Evolutionary conservation across 2,888 invertebrate species (phyloP).

Genomic region (Crocallis elinguaria): DNA sequence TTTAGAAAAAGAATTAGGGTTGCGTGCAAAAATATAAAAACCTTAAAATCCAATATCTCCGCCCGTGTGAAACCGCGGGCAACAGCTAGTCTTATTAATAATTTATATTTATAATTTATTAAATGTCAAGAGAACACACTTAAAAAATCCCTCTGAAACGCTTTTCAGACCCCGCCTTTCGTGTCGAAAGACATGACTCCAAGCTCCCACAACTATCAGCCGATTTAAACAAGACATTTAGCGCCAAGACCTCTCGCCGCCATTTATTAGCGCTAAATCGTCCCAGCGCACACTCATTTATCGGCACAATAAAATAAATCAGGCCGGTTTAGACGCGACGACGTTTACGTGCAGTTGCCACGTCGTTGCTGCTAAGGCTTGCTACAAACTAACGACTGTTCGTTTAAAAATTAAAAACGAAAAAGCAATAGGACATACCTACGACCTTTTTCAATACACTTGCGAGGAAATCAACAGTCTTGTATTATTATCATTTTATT

Average conservation of each 20-base stretch:
- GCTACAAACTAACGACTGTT: conserved; percentile 23
- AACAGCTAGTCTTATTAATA: too few species aligned
- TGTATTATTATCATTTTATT: too few species aligned
- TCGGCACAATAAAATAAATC: conserved; percentile 63
- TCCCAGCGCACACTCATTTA: conserved; percentile 58
- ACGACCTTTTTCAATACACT: too few species aligned
- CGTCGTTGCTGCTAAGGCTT: conserved; percentile 48
- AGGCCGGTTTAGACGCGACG: conserved; percentile 53
- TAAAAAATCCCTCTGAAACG: too few species aligned
- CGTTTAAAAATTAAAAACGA: background rate
- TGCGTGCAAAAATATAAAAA: too few species aligned
- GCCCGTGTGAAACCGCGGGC: too few species aligned
- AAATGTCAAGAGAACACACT: too few species aligned
- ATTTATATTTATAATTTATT: too few species aligned
- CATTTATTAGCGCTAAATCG: conserved; percentile 34
- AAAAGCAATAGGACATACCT: too few species aligned
- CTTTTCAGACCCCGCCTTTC: background rate
- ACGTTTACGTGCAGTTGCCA: conserved; percentile 59
- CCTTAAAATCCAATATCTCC: too few species aligned
- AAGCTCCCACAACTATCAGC: conserved; percentile 8
- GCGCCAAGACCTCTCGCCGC: conserved; percentile 15
- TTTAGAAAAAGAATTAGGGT: too few species aligned
- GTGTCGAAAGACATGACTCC: background rate
- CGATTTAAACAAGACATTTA: conserved; percentile 19
- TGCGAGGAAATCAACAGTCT: too few species aligned